Evolutionary conservation across 2,888 invertebrate species (phyloP), one percentile per base, ranked within the genome.

Genomic region (Pharmacophagus antenor): DNA sequence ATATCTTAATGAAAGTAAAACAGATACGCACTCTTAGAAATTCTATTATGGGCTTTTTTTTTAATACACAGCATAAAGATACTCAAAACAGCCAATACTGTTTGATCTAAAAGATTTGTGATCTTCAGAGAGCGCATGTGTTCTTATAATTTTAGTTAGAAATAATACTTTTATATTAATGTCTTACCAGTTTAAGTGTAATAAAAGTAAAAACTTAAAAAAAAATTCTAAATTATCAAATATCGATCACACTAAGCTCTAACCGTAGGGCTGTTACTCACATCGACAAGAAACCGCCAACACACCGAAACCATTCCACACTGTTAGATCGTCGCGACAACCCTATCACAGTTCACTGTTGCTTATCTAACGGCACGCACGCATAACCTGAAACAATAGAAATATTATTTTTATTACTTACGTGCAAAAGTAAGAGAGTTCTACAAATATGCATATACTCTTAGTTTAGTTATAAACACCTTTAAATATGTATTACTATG

Each of bases 251-350:
- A 48, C 42, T 53, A 55, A 18, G 46, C 41, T 51, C 44, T 44
- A 47, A n/a, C n/a, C n/a, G 17, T 23, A 51, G 4, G 46, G 25
- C 6, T n/a, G n/a, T 37, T 62, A 89, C 89, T 89, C 71, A 89
- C 89, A 82, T 86, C 76, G 82, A 85, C 80, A 80, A 84, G 76
- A 80, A 75, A 75, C 73, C 77, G 76, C 77, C 79, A 79, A 79
- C 80, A 82, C 85, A 77, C 88, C 81, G 87, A 83, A 85, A 89
- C 83, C 89, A 89, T 89, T 88, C 88, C 89, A 88, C 88, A 81
- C 78, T 73, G 77, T 74, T 84, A 79, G 79, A 76, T 82, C 74
- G 73, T 70, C 70, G 67, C 78, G 70, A 73, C 79, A 77, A 80
- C 74, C 74, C 76, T 79, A 82, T 80, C 79, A 80, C 83, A 81